Base-by-base conservation (phyloP, 2,797 vertebrate genomes). In the Pipistrellus pipistrellus region DNA sequence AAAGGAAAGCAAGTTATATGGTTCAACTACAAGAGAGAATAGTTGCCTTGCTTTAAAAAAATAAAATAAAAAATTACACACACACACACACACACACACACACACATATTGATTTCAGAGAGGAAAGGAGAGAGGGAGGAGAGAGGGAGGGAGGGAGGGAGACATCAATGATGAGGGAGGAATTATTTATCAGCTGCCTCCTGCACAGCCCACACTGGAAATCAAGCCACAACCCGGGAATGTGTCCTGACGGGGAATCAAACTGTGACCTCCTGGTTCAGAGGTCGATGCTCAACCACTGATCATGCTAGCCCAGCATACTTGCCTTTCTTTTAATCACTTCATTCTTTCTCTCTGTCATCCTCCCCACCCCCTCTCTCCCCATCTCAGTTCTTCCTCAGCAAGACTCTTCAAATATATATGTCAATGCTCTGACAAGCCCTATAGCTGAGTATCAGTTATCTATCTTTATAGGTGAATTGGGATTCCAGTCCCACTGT, bases 11-110 rank as follows among this genome's bases (percentile, higher is more conserved):
- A 15, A 78, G 15, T 8, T 88, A 57, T 6, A 62, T 57, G 38
- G 55, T 59, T 35, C 86, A 85, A 75, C 30, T 38, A 62, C 64
- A 88, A 55, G 32, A 64, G 81, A 78, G 13, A 96, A 75, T 32
- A 68, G n/a, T 18, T 20, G n/a, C 64, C n/a, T 68, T 18, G 18
- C n/a, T 68, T 68, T 17, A 27, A 59, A 59, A 27, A 59, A 59
- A 11, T 10, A 57, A 59, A 59, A 13, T 2, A 59, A 27, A 25
- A 59, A 25, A 53, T 53, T 17, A 51, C 2, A 51, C 6, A 51
- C 15, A 51, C 48, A 51, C 48, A 51, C 48, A 51, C 14, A 51
- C 15, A 51, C 48, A 51, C 48, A 51, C 48, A 51, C 14, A 55
- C 53, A 55, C 53, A 55, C 8, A 55, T 20, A 53, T 8, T 14